Evolutionary conservation across 1,140 invertebrate species (phyloP).

Genomic region (Brachionus rubens): DNA sequence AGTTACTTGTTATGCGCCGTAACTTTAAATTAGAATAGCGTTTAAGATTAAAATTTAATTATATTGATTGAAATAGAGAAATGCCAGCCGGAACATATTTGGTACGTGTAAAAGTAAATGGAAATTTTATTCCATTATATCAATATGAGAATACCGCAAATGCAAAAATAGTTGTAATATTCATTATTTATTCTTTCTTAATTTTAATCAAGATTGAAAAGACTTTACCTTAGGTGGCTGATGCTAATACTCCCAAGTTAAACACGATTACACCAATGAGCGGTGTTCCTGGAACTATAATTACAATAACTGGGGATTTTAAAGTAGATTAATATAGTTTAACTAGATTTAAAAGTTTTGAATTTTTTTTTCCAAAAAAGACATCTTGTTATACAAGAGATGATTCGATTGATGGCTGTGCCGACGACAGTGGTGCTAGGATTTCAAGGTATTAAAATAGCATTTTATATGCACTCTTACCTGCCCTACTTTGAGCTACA

Average conservation of each 20-base stretch:
- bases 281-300: slow-evolving; percentile 47
- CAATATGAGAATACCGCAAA: not conserved
- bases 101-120: slow-evolving; percentile 7
- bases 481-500: no score
- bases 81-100: slow-evolving; percentile 11
- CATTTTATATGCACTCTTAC: no score
- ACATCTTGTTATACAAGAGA: slow-evolving; percentile 35
- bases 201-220: not conserved
- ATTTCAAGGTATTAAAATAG: slow-evolving; percentile 6
- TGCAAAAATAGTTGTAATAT: not conserved
- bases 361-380: not conserved
- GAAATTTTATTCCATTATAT: slow-evolving; percentile 34
- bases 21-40: not conserved
- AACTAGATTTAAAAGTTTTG: not conserved
- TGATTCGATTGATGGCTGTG: not conserved
- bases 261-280: slow-evolving; percentile 47
- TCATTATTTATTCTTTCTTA: not conserved
- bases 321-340: not conserved
- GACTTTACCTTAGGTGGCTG: no score
- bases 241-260: slow-evolving; percentile 49
- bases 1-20: slow-evolving; percentile 32
- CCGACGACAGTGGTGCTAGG: not conserved
- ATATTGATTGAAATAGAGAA: not conserved
- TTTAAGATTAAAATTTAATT: not conserved
- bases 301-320: slow-evolving; percentile 49